Evolutionary conservation across 2,888 invertebrate species (phyloP).

Genomic region (Lasioglossum villosulum): DNA sequence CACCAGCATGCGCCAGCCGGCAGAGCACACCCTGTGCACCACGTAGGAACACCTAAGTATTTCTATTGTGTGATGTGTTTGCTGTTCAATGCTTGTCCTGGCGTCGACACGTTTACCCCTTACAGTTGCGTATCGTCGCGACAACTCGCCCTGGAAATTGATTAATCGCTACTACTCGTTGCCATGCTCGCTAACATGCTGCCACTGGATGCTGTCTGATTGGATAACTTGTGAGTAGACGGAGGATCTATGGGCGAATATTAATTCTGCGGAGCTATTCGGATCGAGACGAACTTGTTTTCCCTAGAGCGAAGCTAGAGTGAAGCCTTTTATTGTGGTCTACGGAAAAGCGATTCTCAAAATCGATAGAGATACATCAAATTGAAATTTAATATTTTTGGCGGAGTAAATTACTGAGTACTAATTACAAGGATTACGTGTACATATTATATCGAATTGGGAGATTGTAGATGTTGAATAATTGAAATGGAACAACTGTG

Average conservation of each 20-base stretch:
- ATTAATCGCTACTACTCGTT: constrained; percentile 22
- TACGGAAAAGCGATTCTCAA: not conserved
- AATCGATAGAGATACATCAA: no score
- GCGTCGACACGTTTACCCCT: not conserved
- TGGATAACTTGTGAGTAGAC: not conserved
- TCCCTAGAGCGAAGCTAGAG: not conserved
- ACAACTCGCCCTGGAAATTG: constrained; percentile 12
- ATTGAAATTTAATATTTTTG: not conserved
- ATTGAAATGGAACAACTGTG: not conserved
- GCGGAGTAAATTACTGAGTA: no score
- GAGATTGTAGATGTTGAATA: not conserved
- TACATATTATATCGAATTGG: not conserved
- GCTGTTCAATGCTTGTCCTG: not conserved
- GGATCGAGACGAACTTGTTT: not conserved
- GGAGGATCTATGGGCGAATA: not conserved
- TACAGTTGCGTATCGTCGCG: not conserved
- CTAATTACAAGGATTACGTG: not conserved
- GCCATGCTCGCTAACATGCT: not conserved
- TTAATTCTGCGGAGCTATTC: not conserved
- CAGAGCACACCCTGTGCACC: not conserved
- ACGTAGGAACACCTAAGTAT: constrained; percentile 23
- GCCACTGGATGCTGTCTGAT: no score
- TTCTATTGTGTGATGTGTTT: constrained; percentile 20
- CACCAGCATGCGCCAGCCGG: constrained; percentile 17
- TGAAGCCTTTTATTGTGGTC: not conserved